Base-by-base conservation (phyloP, 2,888 invertebrate species). In the Cataglyphis cursor region DNA sequence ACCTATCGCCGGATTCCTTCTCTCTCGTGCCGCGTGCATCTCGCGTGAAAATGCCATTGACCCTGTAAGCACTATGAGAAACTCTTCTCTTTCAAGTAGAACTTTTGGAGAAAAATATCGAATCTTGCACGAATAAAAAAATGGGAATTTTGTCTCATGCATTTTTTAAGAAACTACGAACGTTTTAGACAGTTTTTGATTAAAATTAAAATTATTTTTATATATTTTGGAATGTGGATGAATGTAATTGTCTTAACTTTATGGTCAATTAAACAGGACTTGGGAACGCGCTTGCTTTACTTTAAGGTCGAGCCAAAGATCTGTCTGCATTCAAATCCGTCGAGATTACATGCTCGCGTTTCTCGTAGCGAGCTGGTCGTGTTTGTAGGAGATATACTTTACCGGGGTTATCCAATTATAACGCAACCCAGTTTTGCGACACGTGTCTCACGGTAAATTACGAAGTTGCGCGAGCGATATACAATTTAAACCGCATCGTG, bases 1-100 rank as follows among this genome's bases (percentile, higher is more conserved):
- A 81, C 87, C 87, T 88, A 81, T 86, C 87, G 73, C 48, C 41
- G 73, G 66, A 68, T 80, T 85, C 54, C 51, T 85, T 61, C 48
- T 70, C 51, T 81, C 54, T 59, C 44, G 38, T 65, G 1, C 64
- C 38, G n/a, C 18, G 54, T 18, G 31, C 41, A 35, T 61, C 57
- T 59, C 75, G 64, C 81, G 64, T 57, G 81, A 65, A 78, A 64
- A 81, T 74, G 78, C 35, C 59, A 59, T 73, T 80, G 78, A 80
- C 78, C 78, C 44, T 74, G 18, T 38, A 59, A 59, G 73, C 74
- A 18, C 21, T 21, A 18, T 24, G 74, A 44, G 74, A 80, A 59
- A 78, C 31, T 57, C 59, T 12, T 3, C 18, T 51, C n/a, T 51
- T 51, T 51, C n/a, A 8, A 31, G 10, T 4, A n/a, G 15, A 38